Evolutionary conservation across 2,888 invertebrate genomes (phyloP), one percentile per base, ranked within the genome.

Genomic region (Drosophila monieri): DNA sequence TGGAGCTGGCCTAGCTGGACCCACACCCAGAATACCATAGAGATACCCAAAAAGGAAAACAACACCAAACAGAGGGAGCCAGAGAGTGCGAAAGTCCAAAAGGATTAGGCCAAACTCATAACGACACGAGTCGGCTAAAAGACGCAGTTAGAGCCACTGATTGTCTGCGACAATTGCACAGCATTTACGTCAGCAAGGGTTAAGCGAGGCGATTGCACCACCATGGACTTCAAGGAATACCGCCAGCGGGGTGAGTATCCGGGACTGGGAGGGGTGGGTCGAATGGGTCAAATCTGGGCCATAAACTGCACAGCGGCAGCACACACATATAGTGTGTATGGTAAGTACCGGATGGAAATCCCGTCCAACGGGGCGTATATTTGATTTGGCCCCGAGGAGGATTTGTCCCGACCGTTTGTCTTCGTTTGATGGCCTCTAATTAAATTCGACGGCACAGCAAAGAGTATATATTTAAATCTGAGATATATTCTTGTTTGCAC

Each of bases 211-310:
- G 67, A 66, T 21, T 55, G 69, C 54, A 72, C 15, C 49, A 62
- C 21, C 49, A 93, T 94, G 93, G 92, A 93, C 84, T 92, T 92
- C 61, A 90, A 92, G 65, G 93, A 93, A 89, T 93, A 93, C 85
- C 90, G 93, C 60, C 91, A 91, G 81, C 85, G 93, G 88, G 93
- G 93, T 93, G 89, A 92, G 92, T 90, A 30, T 12, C 9, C 6
- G 18, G 21, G 25, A 21, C n/a, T n/a, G 3, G 9, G 9, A 8
- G 1, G n/a, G 6, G n/a, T n/a, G n/a, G 1, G 6, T 21, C n/a
- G n/a, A n/a, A 21, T 6, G n/a, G 25, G 25, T n/a, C 30, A 61
- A 15, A 43, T 53, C 58, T 15, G 32, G 62, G 70, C 64, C 76
- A 89, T 88, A 85, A 89, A 85, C 67, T 73, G 68, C 88, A 77